phyloP scores from a whole-genome alignment of 2,888 invertebrate species.

The Nomada fabriciana region DNA sequence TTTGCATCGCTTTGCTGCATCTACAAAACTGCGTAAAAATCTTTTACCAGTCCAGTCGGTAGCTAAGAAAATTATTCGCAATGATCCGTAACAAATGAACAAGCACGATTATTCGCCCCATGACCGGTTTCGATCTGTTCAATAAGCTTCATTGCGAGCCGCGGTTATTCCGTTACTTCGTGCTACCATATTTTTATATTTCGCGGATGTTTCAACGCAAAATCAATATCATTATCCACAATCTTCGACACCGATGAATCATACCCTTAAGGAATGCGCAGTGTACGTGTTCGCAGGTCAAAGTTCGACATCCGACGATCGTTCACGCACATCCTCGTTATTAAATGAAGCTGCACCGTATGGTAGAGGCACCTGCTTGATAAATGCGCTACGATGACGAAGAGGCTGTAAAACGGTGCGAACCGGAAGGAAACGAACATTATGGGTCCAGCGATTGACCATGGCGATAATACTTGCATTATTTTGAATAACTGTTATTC shows the following conservation, averaged over 20 bases:
- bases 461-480: conserved; percentile 4
- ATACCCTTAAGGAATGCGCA: conserved; percentile 2
- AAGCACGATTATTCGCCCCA: conserved; percentile 12
- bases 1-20: too few relatives aligned
- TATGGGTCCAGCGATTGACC: conserved; percentile 7
- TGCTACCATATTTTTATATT: conserved; percentile 2
- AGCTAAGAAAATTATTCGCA: neutral
- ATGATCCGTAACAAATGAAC: conserved; percentile 40
- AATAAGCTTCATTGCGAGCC: conserved; percentile 23
- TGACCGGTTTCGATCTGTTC: conserved; percentile 24
- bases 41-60: too few relatives aligned
- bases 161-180: conserved; percentile 61
- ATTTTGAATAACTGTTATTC: too few relatives aligned
- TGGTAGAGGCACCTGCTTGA: conserved; percentile 56
- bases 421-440: conserved; percentile 9
- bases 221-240: conserved; percentile 32
- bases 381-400: conserved; percentile 44
- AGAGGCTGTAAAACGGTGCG: conserved; percentile 9
- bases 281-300: conserved; percentile 29
- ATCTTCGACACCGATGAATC: neutral
- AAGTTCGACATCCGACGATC: conserved; percentile 46
- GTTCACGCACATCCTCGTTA: conserved; percentile 7
- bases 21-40: too few relatives aligned
- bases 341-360: too few relatives aligned
- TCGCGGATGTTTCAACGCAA: neutral